Conservation (phyloP, 1,140 invertebrate species). For the Lineus longissimus region DNA sequence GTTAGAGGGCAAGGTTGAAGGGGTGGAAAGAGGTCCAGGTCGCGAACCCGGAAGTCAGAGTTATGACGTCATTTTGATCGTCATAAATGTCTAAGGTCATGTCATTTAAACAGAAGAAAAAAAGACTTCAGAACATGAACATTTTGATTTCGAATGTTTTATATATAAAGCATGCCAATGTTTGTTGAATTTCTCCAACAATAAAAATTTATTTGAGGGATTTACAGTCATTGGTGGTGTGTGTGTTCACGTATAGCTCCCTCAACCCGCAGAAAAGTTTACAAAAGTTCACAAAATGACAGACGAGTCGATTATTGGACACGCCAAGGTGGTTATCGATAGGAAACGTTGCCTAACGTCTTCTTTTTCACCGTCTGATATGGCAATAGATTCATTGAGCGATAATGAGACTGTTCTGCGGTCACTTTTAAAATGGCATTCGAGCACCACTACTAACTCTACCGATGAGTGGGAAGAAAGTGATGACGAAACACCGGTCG, state of each 20-base stretch:
- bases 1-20: no score
- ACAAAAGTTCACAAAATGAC: neutral
- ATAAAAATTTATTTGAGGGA: neutral
- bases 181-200: slow-evolving; percentile 2
- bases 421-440: neutral
- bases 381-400: neutral
- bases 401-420: neutral
- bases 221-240: neutral
- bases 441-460: neutral
- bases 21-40: no score
- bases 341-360: neutral
- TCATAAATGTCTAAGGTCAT: no score
- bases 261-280: neutral
- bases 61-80: no score
- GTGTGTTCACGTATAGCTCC: no score
- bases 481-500: neutral
- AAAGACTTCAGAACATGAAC: no score
- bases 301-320: neutral
- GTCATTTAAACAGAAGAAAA: no score
- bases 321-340: slow-evolving; percentile 1
- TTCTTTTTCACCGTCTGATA: slow-evolving; percentile 3
- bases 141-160: slow-evolving; percentile 3
- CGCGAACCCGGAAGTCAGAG: no score
- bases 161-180: neutral
- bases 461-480: neutral